phyloP scores from a whole-genome alignment of 30 jellyfish, hydroid and myxozoan species.

The Chrysaora quinquecirrha region DNA sequence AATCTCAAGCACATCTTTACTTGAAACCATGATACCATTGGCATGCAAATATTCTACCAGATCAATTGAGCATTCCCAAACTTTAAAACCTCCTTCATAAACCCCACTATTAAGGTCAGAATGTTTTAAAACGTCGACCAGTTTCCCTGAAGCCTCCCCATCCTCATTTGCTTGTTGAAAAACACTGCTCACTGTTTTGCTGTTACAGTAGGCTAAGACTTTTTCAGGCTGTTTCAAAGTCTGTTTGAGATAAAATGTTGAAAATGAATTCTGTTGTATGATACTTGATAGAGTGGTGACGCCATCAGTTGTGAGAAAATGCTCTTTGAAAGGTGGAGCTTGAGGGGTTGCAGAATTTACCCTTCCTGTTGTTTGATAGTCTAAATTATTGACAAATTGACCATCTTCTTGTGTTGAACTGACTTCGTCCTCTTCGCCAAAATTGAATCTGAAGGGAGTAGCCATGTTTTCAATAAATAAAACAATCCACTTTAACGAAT shows the following conservation, averaged over 20 bases:
- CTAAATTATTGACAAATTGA: background rate
- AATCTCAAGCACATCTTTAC: slow-evolving; percentile 70
- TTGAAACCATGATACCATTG: background rate
- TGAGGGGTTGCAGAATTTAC: background rate
- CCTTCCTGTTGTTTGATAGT: background rate
- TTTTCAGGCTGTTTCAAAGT: no score
- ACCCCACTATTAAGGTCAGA: slow-evolving; percentile 90
- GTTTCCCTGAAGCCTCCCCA: background rate
- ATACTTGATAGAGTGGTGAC: background rate
- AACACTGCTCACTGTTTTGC: no score
- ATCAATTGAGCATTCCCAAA: slow-evolving; percentile 98
- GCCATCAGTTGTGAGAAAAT: background rate
- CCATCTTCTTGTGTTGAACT: background rate
- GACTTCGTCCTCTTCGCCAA: slow-evolving; percentile 4
- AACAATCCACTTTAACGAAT: no score
- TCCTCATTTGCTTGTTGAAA: no score
- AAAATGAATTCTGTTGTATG: background rate
- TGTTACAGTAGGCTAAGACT: no score
- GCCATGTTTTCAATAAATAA: slow-evolving; percentile 16
- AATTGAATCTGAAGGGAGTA: slow-evolving; percentile 3
- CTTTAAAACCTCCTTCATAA: slow-evolving; percentile 97
- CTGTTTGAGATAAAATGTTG: background rate
- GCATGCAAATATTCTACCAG: slow-evolving; percentile 50
- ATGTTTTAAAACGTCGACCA: slow-evolving; percentile 25
- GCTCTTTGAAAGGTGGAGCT: background rate